Conservation (phyloP, 1,140 invertebrate species). For the Xylocopa sonorina region DNA sequence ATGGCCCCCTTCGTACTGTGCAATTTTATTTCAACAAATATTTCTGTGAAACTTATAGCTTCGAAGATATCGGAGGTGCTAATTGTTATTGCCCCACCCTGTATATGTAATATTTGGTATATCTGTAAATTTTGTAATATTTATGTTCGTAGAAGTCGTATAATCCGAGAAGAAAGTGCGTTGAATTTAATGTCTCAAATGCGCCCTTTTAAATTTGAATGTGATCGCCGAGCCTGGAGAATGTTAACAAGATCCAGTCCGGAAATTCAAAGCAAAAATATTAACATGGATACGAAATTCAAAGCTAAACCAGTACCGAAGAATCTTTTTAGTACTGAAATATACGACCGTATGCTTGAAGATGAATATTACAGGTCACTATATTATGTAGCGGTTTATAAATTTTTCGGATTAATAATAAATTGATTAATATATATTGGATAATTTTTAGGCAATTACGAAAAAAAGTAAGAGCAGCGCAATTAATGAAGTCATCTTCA, state of each 20-base stretch:
- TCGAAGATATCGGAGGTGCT: too few species aligned
- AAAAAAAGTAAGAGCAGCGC: conserved; percentile 86
- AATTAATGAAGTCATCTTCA: conserved; percentile 85
- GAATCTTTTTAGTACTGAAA: conserved; percentile 86
- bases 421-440: conserved; percentile 1
- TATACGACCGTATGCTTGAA: conserved; percentile 87
- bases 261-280: conserved; percentile 79
- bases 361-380: conserved; percentile 87
- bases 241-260: conserved; percentile 83
- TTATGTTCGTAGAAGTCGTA: conserved; percentile 73
- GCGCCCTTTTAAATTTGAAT: conserved; percentile 84
- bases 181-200: conserved; percentile 81
- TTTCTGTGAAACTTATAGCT: too few species aligned
- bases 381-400: background rate
- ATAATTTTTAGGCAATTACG: conserved; percentile 83
- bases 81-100: too few species aligned
- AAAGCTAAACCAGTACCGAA: conserved; percentile 86
- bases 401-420: too few species aligned
- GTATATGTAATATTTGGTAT: too few species aligned
- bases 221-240: conserved; percentile 76
- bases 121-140: background rate
- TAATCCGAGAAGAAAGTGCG: conserved; percentile 77
- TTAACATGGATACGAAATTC: conserved; percentile 82
- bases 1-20: too few species aligned
- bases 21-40: too few species aligned